Conservation (phyloP, 2,113 vertebrate species). For the Ploceus nigricollis region DNA sequence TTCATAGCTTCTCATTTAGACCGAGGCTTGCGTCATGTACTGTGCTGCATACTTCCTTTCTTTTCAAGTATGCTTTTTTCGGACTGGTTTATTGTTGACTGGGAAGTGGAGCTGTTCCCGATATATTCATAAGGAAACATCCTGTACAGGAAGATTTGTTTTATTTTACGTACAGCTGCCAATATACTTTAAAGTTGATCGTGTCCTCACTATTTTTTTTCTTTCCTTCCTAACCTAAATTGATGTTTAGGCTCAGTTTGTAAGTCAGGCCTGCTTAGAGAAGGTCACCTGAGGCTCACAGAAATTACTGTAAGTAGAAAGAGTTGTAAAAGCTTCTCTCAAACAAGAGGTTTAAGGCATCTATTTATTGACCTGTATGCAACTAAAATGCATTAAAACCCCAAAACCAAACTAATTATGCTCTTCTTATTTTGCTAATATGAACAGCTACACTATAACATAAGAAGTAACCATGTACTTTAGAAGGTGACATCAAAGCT, state of each 20-base stretch:
- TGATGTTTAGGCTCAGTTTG: not conserved
- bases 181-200: constrained; percentile 11
- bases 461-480: not conserved
- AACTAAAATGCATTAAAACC: not conserved
- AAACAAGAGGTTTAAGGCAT: not conserved
- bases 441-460: not conserved
- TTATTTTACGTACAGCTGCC: constrained; percentile 7
- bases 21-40: constrained; percentile 24
- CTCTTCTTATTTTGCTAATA: not conserved
- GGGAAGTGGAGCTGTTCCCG: constrained; percentile 21
- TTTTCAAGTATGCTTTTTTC: constrained; percentile 46
- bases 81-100: not conserved
- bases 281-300: not conserved
- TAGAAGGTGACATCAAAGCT: not conserved
- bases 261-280: not conserved
- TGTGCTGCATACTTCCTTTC: not conserved
- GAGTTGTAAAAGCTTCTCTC: not conserved
- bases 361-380: not conserved
- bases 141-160: constrained; percentile 52
- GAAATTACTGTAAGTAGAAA: not conserved
- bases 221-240: not conserved
- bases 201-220: not conserved
- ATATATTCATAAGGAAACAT: constrained; percentile 16
- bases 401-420: not conserved
- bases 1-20: constrained; percentile 17